phyloP scores from a whole-genome alignment of 2,797 vertebrate species.

The Cossypha polioptera region DNA sequence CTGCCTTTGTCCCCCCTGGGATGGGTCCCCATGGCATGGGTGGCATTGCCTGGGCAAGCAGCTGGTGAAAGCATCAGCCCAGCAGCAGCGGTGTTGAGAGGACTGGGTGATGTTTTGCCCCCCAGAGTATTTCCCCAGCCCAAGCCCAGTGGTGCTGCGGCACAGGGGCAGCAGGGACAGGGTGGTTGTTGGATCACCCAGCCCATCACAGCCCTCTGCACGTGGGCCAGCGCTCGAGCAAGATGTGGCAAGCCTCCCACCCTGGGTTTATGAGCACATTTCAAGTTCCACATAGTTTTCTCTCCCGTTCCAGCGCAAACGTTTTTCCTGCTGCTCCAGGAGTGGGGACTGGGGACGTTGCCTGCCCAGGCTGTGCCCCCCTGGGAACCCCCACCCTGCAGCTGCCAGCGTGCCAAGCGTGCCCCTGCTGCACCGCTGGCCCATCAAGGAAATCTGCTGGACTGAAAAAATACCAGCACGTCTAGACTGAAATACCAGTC shows the following conservation, averaged over 20 bases:
- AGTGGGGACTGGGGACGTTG: rapidly evolving
- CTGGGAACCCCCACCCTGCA: neutral
- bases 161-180: rapidly evolving
- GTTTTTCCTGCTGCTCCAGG: neutral
- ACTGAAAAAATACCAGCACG: constrained; percentile 18
- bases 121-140: neutral
- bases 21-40: neutral
- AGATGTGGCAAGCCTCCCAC: constrained; percentile 4
- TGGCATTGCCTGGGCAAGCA: neutral
- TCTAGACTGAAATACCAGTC: constrained; percentile 55
- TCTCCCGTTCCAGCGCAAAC: neutral
- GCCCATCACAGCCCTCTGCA: rapidly evolving
- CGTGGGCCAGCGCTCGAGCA: neutral
- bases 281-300: constrained; percentile 3
- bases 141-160: rapidly evolving
- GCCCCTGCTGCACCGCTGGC: neutral
- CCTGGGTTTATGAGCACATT: constrained; percentile 23
- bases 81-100: rapidly evolving
- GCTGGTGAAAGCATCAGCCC: rapidly evolving
- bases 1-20: constrained; percentile 50
- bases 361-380: neutral
- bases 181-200: rapidly evolving
- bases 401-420: neutral
- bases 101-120: rapidly evolving
- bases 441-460: constrained; percentile 32